Base-by-base conservation (phyloP, 1,140 invertebrate genomes). In the Ceratina japonica region DNA sequence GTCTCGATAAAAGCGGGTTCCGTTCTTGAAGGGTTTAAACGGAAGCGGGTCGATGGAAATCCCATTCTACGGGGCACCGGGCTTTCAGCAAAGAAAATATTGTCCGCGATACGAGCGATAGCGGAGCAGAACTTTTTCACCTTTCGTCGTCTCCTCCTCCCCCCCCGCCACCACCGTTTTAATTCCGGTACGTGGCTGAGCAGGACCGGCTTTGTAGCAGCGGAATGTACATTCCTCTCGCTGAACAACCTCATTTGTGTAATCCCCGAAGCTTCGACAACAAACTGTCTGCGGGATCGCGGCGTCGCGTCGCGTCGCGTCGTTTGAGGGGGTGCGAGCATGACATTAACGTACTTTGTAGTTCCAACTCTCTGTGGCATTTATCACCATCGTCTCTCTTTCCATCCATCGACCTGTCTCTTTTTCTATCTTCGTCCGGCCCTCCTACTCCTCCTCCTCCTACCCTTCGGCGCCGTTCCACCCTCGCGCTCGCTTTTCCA, bases 281-380 rank as follows among this genome's bases (percentile, higher is more conserved):
- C 87, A 89, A 87, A 84, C 86, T 81, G 80, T 80, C 84, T 77
- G 77, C 78, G 80, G 79, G 73, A 86, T 84, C 51, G 79, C 70
- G 71, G 74, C 81, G 71, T 71, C n/a, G n/a, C n/a, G n/a, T n/a
- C n/a, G n/a, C n/a, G n/a, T n/a, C 54, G 75, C 81, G 71, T 71
- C 54, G 75, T 63, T 61, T 78, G 16, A 44, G 76, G 75, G 82
- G 83, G 76, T 84, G 86, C 71, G 82, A 87, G 85, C 79, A 79
- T 76, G 85, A 86, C 84, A 87, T 89, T 87, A 88, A 87, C 81
- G 84, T 86, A 89, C 88, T 89, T 89, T 88, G 86, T 89, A 83
- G 78, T 83, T 79, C n/a, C 49, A 78, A 68, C 72, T 73, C 75
- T 59, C 20, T 59, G 66, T 75, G 83, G 62, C 85, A 75, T 77